Evolutionary conservation across 2,888 invertebrate species (phyloP).

Genomic region (Ennomos fuscantarius): DNA sequence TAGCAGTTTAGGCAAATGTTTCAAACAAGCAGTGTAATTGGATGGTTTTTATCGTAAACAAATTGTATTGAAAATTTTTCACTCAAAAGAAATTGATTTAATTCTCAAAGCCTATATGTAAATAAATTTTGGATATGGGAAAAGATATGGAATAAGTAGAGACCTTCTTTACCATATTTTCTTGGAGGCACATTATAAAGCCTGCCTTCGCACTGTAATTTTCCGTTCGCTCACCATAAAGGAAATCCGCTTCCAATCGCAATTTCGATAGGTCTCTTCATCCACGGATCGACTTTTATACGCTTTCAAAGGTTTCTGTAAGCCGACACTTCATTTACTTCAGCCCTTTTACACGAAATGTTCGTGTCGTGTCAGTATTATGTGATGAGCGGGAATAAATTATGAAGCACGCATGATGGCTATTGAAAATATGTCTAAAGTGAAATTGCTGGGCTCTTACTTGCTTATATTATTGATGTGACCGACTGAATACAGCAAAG

Average conservation of each 20-base stretch:
- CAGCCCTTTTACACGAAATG: conserved; percentile 45
- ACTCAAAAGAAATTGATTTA: too few species aligned
- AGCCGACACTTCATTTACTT: conserved; percentile 58
- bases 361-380: conserved; percentile 25
- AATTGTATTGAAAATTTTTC: too few species aligned
- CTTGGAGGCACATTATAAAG: conserved; percentile 17
- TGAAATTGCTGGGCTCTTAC: too few species aligned
- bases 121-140: too few species aligned
- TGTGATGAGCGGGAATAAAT: conserved; percentile 9
- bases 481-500: too few species aligned
- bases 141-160: background rate
- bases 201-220: conserved; percentile 17
- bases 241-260: conserved; percentile 25
- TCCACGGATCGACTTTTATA: conserved; percentile 34
- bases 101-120: too few species aligned
- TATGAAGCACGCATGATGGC: background rate
- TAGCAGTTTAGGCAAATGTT: too few species aligned
- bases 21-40: too few species aligned
- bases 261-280: conserved; percentile 31
- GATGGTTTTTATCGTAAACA: too few species aligned
- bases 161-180: conserved; percentile 11
- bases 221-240: conserved; percentile 20
- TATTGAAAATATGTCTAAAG: too few species aligned
- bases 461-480: too few species aligned
- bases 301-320: conserved; percentile 57